Conservation (phyloP, 2,888 invertebrate genomes). For the Melanotus villosus region DNA sequence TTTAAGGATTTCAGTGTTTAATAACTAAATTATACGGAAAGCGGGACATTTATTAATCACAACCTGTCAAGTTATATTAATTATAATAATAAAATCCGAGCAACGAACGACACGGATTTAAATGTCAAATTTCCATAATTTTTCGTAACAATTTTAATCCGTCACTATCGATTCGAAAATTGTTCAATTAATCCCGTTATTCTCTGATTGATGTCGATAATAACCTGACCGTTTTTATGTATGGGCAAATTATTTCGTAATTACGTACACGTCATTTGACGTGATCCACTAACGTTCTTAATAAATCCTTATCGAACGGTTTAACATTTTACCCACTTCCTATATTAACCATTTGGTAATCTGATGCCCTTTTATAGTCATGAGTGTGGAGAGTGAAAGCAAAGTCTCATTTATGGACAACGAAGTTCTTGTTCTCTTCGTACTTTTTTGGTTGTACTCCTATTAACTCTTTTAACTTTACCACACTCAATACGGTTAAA, state of each 20-base stretch:
- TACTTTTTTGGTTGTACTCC: conserved; percentile 5
- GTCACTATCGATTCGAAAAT: background rate
- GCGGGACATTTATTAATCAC: background rate
- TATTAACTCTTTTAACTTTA: no score
- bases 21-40: conserved; percentile 11
- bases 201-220: background rate
- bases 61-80: conserved; percentile 1
- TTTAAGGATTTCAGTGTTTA: background rate
- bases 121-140: conserved; percentile 2
- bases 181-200: conserved; percentile 8
- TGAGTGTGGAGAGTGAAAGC: conserved; percentile 17
- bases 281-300: conserved; percentile 9
- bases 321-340: background rate
- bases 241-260: conserved; percentile 12
- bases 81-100: conserved; percentile 1
- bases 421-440: conserved; percentile 9
- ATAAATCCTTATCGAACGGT: background rate
- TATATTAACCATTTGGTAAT: conserved; percentile 2
- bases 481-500: background rate
- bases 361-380: conserved; percentile 7
- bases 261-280: conserved; percentile 12
- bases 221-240: conserved; percentile 5
- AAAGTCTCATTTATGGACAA: conserved; percentile 7
- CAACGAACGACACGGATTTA: conserved; percentile 3
- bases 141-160: background rate